These are phyloP conservation scores for Balearica regulorum DNA, from an alignment of 2,797 vertebrate genomes.

Conservation along the genomic window DNA sequence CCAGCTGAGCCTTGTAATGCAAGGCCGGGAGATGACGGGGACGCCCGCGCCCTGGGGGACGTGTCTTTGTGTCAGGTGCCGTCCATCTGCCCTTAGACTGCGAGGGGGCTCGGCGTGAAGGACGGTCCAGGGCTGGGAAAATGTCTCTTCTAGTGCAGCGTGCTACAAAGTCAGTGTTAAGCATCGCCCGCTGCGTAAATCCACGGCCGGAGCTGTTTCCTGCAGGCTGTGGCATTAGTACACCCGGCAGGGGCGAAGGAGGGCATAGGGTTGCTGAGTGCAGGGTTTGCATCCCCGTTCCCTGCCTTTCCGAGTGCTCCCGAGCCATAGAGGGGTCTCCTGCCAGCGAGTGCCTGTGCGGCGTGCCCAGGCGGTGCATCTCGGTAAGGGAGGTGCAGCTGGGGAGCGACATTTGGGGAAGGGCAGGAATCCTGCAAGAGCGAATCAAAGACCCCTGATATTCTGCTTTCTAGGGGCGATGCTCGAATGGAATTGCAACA, in stretches of 20 bases:
- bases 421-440: background rate
- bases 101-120: background rate
- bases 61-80: background rate
- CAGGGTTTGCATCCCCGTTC: background rate
- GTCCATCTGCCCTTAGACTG: background rate
- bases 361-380: rapidly evolving
- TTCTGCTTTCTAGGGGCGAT: background rate
- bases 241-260: background rate
- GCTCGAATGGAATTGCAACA: background rate
- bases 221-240: background rate
- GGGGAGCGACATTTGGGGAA: too few relatives aligned
- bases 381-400: background rate
- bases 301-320: background rate
- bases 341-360: background rate
- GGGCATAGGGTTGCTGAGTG: background rate
- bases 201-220: background rate
- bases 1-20: background rate
- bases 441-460: background rate
- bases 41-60: too few relatives aligned
- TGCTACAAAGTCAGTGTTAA: background rate
- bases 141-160: background rate
- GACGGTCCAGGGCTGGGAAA: background rate
- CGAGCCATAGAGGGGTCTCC: background rate
- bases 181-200: background rate
- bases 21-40: rapidly evolving